phyloP scores from a whole-genome alignment of 2,113 vertebrate species.

The Eretmochelys imbricata region DNA sequence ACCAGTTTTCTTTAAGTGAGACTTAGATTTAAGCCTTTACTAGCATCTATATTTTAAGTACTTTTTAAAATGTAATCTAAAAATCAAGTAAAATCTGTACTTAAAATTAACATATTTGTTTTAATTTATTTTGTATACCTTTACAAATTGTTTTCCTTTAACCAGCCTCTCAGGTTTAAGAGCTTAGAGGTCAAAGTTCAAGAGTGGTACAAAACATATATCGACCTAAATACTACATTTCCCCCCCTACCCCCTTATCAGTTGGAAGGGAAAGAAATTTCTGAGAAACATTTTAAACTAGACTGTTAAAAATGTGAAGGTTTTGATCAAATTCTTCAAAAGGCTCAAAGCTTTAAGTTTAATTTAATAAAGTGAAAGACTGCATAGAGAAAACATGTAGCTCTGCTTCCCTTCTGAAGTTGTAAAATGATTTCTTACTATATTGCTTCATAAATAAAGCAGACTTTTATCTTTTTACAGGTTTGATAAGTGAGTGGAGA shows the following conservation, averaged over 20 bases:
- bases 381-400: constrained; percentile 16
- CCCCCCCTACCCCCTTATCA: not conserved
- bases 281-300: constrained; percentile 3
- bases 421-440: not conserved
- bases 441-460: not conserved
- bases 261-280: not conserved
- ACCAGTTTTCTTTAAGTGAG: constrained; percentile 19
- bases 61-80: not conserved
- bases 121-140: not conserved
- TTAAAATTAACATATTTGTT: not conserved
- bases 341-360: constrained; percentile 30
- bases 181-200: not conserved
- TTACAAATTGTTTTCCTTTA: constrained; percentile 3
- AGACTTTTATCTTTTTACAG: not conserved
- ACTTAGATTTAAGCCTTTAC: constrained; percentile 8
- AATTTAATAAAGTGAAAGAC: constrained; percentile 26
- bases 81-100: constrained; percentile 2
- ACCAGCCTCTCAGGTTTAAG: constrained; percentile 29
- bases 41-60: not conserved
- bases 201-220: not conserved
- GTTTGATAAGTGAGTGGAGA: not conserved
- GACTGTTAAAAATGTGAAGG: not conserved
- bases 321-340: constrained; percentile 31
- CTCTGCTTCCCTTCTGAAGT: not conserved
- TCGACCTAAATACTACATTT: not conserved